These are phyloP conservation scores for Microdon myrmicae DNA, from an alignment of 2,888 invertebrate species.

Conservation along the genomic window DNA sequence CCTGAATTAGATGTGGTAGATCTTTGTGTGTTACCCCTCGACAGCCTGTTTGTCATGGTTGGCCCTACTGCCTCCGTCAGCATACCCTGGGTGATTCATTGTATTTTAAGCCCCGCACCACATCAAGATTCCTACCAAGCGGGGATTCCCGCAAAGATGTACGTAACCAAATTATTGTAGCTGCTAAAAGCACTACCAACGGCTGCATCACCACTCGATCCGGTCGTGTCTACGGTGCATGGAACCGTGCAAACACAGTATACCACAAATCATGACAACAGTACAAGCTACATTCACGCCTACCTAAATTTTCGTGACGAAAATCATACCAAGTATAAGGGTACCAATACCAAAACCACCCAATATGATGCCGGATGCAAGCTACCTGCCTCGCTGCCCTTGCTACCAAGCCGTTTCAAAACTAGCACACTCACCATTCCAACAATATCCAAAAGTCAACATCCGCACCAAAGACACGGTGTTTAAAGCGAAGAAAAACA, in stretches of 20 bases:
- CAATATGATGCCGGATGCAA: slow-evolving; percentile 55
- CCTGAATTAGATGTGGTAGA: too few relatives aligned
- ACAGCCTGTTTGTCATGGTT: too few relatives aligned
- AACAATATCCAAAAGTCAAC: slow-evolving; percentile 45
- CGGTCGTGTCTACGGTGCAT: slow-evolving; percentile 25
- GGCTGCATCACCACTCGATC: slow-evolving; percentile 9
- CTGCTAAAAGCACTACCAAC: slow-evolving; percentile 11
- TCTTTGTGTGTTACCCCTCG: too few relatives aligned
- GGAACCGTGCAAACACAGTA: slow-evolving; percentile 26
- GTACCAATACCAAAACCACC: slow-evolving; percentile 53
- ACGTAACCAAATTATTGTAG: too few relatives aligned
- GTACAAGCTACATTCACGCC: slow-evolving; percentile 19
- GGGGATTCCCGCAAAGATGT: too few relatives aligned
- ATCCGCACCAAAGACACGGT: slow-evolving; percentile 17
- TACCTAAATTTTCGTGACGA: slow-evolving; percentile 10
- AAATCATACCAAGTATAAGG: too few relatives aligned
- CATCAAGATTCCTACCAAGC: too few relatives aligned
- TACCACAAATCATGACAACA: slow-evolving; percentile 35
- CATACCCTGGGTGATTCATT: too few relatives aligned
- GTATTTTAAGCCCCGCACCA: too few relatives aligned
- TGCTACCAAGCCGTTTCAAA: slow-evolving; percentile 65
- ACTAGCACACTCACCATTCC: slow-evolving; percentile 58
- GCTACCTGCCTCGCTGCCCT: slow-evolving; percentile 62
- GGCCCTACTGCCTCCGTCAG: too few relatives aligned
- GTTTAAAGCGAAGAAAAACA: too few relatives aligned